Base-by-base conservation (phyloP, 2,888 invertebrate species). In the Bursaphelenchus okinawaensis region DNA sequence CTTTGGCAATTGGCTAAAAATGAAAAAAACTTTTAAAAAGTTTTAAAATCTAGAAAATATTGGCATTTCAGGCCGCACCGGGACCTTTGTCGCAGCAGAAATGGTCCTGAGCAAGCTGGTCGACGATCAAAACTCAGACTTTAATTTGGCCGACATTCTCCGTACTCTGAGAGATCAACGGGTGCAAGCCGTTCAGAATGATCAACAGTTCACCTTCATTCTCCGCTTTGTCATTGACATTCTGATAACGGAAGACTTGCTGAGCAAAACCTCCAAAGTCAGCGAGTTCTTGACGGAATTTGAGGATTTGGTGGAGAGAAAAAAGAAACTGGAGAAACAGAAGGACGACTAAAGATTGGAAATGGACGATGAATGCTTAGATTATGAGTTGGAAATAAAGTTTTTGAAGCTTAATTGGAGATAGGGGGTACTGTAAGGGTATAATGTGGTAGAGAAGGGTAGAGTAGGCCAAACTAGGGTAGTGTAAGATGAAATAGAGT, bases 111-210 rank as follows among this genome's bases (percentile, higher is more conserved):
- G 65, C 50, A 57, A 29, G 8, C 54, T 68, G 23, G 19, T 68
- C 9, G 57, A 29, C 50, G 52, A 68, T 28, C 26, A 64, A 8
- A 63, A 71, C 24, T 12, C 27, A 16, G 40, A 56, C 8, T 58
- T 69, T 28, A 55, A 52, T 4, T 22, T 71, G 28, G 26, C 50
- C n/a, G 55, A 65, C 7, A 26, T 62, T 23, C 26, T 62, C 22
- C 54, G 57, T 16, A 28, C 59, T 8, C 58, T 69, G 9, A 66
- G 69, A 0, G 59, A 71, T 27, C 69, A 69, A 52, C 51, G 69
- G 12, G 51, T 58, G 29, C 68, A 66, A n/a, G 56, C 69, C 16
- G 55, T 69, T 22, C 69, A 69, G 55, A 69, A 66, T 62, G 69
- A 69, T 52, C 40, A 40, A 40, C 40, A 40, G n/a, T 40, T 40